These are phyloP conservation scores for Propithecus perrieri DNA, from an alignment of 2,797 vertebrate species.

Conservation along the genomic window DNA sequence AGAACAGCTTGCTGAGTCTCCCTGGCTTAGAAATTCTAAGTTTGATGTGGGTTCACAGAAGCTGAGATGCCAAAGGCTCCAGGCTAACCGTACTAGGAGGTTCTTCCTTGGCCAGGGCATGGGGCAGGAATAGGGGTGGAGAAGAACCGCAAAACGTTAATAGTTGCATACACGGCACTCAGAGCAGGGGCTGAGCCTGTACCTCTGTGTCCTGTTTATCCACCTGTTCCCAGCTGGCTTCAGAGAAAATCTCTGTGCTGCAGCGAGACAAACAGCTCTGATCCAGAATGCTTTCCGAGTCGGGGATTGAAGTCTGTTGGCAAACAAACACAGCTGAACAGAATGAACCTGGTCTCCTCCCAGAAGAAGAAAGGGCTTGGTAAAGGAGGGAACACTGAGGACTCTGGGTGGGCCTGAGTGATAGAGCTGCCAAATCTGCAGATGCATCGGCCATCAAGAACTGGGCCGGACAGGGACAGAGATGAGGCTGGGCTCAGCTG, in stretches of 20 bases:
- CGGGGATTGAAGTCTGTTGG: constrained; percentile 95
- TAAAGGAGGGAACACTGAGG: constrained; percentile 2
- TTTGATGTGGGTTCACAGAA: not conserved
- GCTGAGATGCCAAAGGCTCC: constrained; percentile 33
- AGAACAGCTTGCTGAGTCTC: constrained; percentile 18
- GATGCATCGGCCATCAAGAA: not conserved
- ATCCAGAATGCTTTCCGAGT: constrained; percentile 97
- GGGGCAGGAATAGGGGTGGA: constrained; percentile 12
- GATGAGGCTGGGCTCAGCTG: not conserved
- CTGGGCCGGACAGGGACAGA: constrained; percentile 32
- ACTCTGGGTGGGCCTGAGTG: not conserved
- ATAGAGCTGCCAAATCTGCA: constrained; percentile 1
- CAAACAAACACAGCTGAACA: constrained; percentile 89
- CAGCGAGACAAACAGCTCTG: constrained; percentile 98
- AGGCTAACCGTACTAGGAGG: not conserved
- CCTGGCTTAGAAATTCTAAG: constrained; percentile 50
- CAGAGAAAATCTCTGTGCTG: constrained; percentile 98
- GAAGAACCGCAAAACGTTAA: constrained; percentile 22
- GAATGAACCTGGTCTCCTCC: constrained; percentile 78
- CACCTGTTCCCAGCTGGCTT: constrained; percentile 99
- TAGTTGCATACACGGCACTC: constrained; percentile 67
- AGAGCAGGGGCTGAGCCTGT: constrained; percentile 84
- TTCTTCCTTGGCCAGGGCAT: constrained; percentile 41
- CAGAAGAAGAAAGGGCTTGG: constrained; percentile 60
- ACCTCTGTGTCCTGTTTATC: constrained; percentile 99